Conservation (phyloP, 2,888 invertebrate species). For the Ochropleura plecta region DNA sequence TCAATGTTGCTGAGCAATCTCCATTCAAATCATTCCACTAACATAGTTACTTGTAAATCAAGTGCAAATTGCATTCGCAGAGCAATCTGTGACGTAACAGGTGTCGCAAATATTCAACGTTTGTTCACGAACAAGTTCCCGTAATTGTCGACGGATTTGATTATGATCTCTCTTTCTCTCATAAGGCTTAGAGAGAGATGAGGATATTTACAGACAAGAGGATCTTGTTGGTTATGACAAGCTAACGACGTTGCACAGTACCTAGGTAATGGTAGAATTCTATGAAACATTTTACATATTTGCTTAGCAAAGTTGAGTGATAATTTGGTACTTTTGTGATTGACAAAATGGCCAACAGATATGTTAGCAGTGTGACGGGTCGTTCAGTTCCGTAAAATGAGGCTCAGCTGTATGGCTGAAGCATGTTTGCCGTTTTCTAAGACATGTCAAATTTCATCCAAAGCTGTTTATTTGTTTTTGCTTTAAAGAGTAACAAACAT, state of each 20-base stretch:
- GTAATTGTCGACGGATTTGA: conserved; percentile 33
- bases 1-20: conserved; percentile 22
- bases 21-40: conserved; percentile 30
- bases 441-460: not conserved
- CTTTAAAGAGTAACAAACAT: too few species aligned
- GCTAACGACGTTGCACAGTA: not conserved
- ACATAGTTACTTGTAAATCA: conserved; percentile 50
- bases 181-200: conserved; percentile 1
- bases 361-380: not conserved
- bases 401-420: not conserved
- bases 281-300: not conserved
- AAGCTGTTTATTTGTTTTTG: too few species aligned
- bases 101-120: conserved; percentile 53
- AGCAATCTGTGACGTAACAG: conserved; percentile 52
- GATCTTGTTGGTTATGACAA: not conserved
- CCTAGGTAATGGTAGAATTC: not conserved
- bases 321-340: not conserved
- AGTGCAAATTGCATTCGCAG: conserved; percentile 53
- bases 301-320: not conserved
- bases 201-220: not conserved
- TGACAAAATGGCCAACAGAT: not conserved
- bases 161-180: conserved; percentile 17
- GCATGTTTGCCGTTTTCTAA: not conserved
- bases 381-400: not conserved
- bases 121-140: conserved; percentile 26